Base-by-base conservation (phyloP, 2,888 invertebrate genomes). In the Cheilosia vulpina region DNA sequence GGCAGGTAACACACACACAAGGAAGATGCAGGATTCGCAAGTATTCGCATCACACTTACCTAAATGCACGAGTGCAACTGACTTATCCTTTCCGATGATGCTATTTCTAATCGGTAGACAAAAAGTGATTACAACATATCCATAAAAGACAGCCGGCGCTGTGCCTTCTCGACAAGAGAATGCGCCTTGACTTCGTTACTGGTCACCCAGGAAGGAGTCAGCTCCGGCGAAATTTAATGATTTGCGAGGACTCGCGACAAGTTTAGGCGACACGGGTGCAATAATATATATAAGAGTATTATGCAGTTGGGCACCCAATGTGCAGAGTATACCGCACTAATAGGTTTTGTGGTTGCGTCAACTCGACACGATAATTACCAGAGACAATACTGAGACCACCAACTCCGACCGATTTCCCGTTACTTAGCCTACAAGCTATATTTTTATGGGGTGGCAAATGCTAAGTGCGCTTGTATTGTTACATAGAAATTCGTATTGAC, bases 281-380 rank as follows among this genome's bases (percentile, higher is more conserved):
- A 19, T 53, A 27, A 19, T 13, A 21, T n/a, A 50, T 47, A 9
- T 5, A 21, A 47, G 21, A 27, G 43, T 58, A 65, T n/a, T n/a
- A n/a, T 13, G 69, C 27, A 19, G 47, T 19, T 19, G 27, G 34
- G 21, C 52, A 21, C 52, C n/a, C 55, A 19, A 58, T 66, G 43
- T 43, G 65, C 34, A 17, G 17, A 19, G 47, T 19, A 9, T 9
- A 60, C 55, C 21, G 13, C 76, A 72, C 82, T 79, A 68, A 83
- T 68, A 69, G 79, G 62, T 73, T 73, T 83, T 83, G 83, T 53
- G 83, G 83, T 83, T 79, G 83, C 83, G 73, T 83, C 79, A 83
- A 68, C 38, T 38, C 41, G 55, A 50, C 66, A 47, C 55, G 68
- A 62, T 75, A 80, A 75, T 80, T 75, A n/a, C n/a, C n/a, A n/a